Base-by-base conservation (phyloP, 2,888 invertebrate genomes). In the Limnephilus auricula region DNA sequence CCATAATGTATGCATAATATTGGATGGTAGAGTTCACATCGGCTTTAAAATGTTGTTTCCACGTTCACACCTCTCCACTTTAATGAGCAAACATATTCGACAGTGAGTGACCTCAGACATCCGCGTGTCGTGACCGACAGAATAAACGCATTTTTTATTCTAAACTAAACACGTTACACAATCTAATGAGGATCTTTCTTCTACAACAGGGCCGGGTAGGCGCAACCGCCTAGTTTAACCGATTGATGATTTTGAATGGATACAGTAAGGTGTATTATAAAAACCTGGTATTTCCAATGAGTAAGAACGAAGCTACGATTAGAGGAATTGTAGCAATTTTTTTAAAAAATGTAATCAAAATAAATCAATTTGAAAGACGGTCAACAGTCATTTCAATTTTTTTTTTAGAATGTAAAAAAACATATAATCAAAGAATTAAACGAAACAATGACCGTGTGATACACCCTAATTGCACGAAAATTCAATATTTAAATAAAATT, bases 91-190 rank as follows among this genome's bases (percentile, higher is more conserved):
- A 78, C 87, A 87, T 32, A 87, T 78, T 87, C 78, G 87, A 87
- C 87, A 87, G 87, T 65, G 87, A 87, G 87, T 89, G 89, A 89
- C 89, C 89, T 89, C 89, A 87, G 65, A 89, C 79, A 79, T 79
- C 89, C 89, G 79, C 89, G 50, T 37, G 89, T 89, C 89, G 89
- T 89, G 89, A 89, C 89, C 37, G 31, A 89, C 79, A 89, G 79
- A 89, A 89, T 89, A 89, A 89, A 89, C 89, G 80, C 89, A 79
- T 89, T 30, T 89, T 89, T 89, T 89, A 87, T 87, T 87, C 87
- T 87, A 87, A 87, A 87, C 87, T 65, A 78, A 78, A 87, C 87
- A 78, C 78, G 87, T 87, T 87, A 85, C n/a, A 87, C 87, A 87
- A 87, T 87, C 87, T 87, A 78, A 78, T 32, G 78, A 87, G 30